Evolutionary conservation across 1,140 invertebrate genomes (phyloP).

Genomic region (Drosophila ohnishii): DNA sequence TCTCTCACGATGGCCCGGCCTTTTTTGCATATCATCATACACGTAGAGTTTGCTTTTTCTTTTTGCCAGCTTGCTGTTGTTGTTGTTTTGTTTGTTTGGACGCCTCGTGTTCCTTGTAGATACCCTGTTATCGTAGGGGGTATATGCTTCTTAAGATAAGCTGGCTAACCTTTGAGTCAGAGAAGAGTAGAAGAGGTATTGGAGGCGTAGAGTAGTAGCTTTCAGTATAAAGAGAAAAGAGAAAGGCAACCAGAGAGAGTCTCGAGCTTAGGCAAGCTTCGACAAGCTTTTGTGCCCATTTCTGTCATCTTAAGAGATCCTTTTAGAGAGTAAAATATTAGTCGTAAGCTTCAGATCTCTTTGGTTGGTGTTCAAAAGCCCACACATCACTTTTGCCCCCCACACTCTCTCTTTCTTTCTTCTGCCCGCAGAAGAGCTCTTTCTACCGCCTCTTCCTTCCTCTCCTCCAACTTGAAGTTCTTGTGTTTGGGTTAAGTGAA

Average conservation of each 20-base stretch:
- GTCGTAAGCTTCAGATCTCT: neutral
- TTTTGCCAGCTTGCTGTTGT: conserved; percentile 36
- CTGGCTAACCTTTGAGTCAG: neutral
- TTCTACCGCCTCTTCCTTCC: conserved; percentile 4
- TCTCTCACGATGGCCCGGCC: conserved; percentile 34
- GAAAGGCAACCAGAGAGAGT: neutral
- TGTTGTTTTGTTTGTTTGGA: conserved; percentile 54
- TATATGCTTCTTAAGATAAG: neutral
- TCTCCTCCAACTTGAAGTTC: conserved; percentile 67
- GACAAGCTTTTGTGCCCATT: neutral
- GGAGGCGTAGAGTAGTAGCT: neutral
- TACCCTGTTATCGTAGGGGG: conserved; percentile 11
- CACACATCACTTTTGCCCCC: conserved; percentile 74
- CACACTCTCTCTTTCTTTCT: conserved; percentile 21
- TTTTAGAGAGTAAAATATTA: neutral
- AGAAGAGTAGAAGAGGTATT: neutral
- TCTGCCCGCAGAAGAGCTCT: conserved; percentile 12
- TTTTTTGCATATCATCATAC: conserved; percentile 78
- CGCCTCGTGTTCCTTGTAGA: conserved; percentile 36
- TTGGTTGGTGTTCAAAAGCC: conserved; percentile 68
- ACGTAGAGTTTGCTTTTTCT: conserved; percentile 78
- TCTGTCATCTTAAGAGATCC: neutral
- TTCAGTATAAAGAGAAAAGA: neutral
- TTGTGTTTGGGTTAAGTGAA: conserved; percentile 81
- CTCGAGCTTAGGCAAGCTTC: neutral